Base-by-base conservation (phyloP, 2,888 invertebrate species). In the Lochmaea capreae region DNA sequence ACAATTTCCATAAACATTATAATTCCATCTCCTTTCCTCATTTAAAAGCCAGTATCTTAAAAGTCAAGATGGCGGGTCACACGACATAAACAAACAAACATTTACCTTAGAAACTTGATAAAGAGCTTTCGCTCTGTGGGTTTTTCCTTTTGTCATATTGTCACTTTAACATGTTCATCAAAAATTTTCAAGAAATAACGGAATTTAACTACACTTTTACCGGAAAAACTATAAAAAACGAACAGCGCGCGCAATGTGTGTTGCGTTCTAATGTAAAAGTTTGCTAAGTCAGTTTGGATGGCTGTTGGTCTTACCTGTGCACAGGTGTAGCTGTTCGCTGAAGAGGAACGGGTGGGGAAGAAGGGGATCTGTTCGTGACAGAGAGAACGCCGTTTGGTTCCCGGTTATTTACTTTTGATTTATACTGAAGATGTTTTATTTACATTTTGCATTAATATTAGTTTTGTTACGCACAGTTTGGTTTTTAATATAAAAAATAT, bases 61-160 rank as follows among this genome's bases (percentile, higher is more conserved):
- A 59, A 43, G 57, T 65, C 72, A 79, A 79, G 70, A 80, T 81
- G 80, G 80, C 79, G 79, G 80, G 78, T 79, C 74, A 76, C 77
- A 69, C 73, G 76, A 68, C 74, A 63, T 43, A 67, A 73, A 77
- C 76, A 77, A 77, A 78, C 72, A 70, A 73, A 33, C 52, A 65
- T 49, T 89, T 85, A 94, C 94, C 93, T 93, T 93, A 70, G 93
- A 92, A 84, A 93, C 91, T 87, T 94, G 93, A 86, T 91, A 93
- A 74, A 94, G 89, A 79, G 94, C 93, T 84, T 89, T 90, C 77
- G 89, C 89, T 83, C 89, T 85, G 71, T 88, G 89, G 80, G 86
- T 85, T 85, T 90, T 91, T 74, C 90, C 89, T 86, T 91, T 91
- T 81, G 90, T 90, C 90, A 91, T 91, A 39, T 72, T 74, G 49